These are phyloP conservation scores for Trematomus loennbergii DNA, from an alignment of 2,113 vertebrate species.

Conservation along the genomic window DNA sequence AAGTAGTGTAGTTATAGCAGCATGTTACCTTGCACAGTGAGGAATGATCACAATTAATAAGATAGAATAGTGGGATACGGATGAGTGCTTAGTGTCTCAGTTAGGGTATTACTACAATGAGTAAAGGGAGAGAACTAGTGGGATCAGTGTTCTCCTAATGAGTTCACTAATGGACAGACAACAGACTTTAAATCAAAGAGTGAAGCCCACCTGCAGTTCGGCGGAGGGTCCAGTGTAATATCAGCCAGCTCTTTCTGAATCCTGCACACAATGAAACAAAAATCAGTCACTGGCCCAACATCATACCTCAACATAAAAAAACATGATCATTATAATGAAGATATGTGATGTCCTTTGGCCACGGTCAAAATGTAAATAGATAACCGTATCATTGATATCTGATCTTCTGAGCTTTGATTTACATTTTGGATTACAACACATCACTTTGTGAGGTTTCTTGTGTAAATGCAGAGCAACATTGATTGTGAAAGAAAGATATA, in stretches of 20 bases:
- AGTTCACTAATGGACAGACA: neutral
- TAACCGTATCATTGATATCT: neutral
- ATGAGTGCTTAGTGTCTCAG: neutral
- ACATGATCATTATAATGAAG: neutral
- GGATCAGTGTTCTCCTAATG: neutral
- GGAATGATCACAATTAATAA: neutral
- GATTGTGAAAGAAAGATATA: neutral
- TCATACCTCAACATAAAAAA: neutral
- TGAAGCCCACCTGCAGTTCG: constrained; percentile 92
- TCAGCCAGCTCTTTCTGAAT: constrained; percentile 99
- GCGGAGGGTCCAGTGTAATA: constrained; percentile 96
- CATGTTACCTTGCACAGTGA: too few relatives aligned
- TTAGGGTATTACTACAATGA: neutral
- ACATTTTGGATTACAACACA: neutral
- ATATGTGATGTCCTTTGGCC: neutral
- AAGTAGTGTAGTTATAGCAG: neutral
- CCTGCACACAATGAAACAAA: constrained; percentile 78
- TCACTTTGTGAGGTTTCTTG: neutral
- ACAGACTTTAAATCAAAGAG: neutral
- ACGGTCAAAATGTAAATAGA: neutral
- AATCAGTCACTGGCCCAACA: neutral
- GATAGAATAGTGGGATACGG: neutral
- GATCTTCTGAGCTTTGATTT: neutral
- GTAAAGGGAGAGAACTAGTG: neutral
- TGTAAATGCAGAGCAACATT: neutral